Evolutionary conservation across 2,797 vertebrate genomes (phyloP).

Genomic region (Meriones psammophilus): DNA sequence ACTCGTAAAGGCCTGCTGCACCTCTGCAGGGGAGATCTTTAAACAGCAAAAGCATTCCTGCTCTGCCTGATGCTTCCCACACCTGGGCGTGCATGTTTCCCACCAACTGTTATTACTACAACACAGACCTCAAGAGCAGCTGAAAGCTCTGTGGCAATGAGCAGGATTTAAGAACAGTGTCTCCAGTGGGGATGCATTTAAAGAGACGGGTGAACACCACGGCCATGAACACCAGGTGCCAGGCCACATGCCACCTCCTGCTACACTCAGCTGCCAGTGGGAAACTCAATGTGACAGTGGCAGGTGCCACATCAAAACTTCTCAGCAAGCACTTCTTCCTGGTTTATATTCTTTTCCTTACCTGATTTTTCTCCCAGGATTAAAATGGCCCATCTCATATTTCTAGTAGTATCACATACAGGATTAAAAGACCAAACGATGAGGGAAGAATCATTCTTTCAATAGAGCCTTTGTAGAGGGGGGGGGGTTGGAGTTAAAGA

Average conservation of each 20-base stretch:
- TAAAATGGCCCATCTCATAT: neutral
- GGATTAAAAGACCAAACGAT: neutral
- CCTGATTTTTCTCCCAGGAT: neutral
- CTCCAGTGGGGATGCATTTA: neutral
- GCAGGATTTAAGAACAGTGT: no score
- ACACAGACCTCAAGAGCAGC: no score
- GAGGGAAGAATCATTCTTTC: neutral
- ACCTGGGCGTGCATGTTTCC: neutral
- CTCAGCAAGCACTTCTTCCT: neutral
- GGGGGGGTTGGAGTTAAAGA: neutral
- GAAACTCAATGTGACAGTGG: slow-evolving; percentile 82
- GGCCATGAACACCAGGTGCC: neutral
- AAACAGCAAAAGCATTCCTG: neutral
- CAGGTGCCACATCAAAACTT: neutral
- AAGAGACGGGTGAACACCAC: neutral
- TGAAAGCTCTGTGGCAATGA: neutral
- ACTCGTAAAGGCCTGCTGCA: neutral
- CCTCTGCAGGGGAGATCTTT: neutral
- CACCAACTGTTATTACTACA: neutral
- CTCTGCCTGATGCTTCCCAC: neutral
- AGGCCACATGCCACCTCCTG: no score
- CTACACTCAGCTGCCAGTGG: neutral
- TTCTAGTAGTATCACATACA: neutral
- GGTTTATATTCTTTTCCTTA: neutral
- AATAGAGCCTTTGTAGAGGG: neutral